Evolutionary conservation across 1,140 invertebrate species (phyloP).

Genomic region (Doryteuthis pealeii): DNA sequence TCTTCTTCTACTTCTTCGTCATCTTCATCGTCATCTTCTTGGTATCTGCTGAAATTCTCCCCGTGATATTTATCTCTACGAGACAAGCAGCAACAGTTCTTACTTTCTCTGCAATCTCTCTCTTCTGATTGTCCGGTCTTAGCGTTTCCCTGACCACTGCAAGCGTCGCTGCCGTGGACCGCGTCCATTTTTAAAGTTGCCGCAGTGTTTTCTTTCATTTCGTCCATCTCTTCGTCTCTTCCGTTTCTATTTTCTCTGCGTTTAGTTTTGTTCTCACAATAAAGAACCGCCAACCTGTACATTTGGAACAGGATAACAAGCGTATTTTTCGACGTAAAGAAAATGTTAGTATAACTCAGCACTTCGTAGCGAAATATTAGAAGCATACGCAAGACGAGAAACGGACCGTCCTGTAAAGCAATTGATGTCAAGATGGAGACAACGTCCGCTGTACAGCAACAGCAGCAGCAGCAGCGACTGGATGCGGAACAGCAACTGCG

Average conservation of each 20-base stretch:
- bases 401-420: constrained; percentile 73
- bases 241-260: not conserved
- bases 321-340: constrained; percentile 86
- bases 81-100: too few species aligned
- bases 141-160: not conserved
- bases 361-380: constrained; percentile 82
- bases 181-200: not conserved
- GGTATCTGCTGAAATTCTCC: too few species aligned
- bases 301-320: constrained; percentile 73
- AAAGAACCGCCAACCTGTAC: constrained; percentile 41
- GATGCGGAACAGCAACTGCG: not conserved
- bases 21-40: too few species aligned
- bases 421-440: constrained; percentile 68
- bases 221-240: not conserved
- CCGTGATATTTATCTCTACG: too few species aligned
- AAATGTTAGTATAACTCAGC: constrained; percentile 85
- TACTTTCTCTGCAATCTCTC: not conserved
- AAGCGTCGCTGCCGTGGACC: not conserved
- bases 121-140: not conserved
- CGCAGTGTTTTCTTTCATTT: not conserved
- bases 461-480: constrained; percentile 2
- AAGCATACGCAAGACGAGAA: constrained; percentile 77
- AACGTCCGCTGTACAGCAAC: constrained; percentile 67
- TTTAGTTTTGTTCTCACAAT: constrained; percentile 5
- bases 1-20: too few species aligned